phyloP scores from a whole-genome alignment of 2,888 invertebrate species.

The Drosophila greeni region DNA sequence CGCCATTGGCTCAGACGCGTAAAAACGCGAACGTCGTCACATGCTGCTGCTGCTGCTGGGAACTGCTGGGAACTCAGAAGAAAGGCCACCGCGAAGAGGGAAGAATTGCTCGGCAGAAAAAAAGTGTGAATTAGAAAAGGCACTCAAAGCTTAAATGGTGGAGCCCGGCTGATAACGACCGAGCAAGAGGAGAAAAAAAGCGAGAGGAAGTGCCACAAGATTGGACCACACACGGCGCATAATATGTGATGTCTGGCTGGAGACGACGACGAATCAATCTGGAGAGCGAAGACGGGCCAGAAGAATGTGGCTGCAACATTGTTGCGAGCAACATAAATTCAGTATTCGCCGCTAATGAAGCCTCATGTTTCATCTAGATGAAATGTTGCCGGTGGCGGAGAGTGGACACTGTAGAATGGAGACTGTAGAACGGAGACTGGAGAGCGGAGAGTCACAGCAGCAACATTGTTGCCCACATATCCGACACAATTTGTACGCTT shows the following conservation, averaged over 20 bases:
- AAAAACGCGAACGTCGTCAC: slow-evolving; percentile 68
- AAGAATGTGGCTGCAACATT: slow-evolving; percentile 41
- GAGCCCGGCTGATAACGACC: slow-evolving; percentile 46
- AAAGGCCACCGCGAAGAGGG: slow-evolving; percentile 9
- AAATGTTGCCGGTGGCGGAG: slow-evolving; percentile 35
- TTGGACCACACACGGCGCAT: slow-evolving; percentile 40
- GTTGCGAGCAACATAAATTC: slow-evolving; percentile 46
- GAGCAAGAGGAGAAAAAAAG: slow-evolving; percentile 11
- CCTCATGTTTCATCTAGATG: slow-evolving; percentile 27
- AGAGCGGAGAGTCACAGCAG: background rate
- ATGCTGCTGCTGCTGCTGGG: slow-evolving; percentile 47
- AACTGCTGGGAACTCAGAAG: slow-evolving; percentile 19
- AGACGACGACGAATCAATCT: slow-evolving; percentile 61
- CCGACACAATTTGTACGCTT: slow-evolving; percentile 54
- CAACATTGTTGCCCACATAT: slow-evolving; percentile 48
- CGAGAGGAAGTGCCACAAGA: slow-evolving; percentile 30
- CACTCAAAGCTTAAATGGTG: slow-evolving; percentile 69
- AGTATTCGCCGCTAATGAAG: slow-evolving; percentile 40
- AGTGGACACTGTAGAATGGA: background rate
- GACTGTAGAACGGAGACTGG: background rate
- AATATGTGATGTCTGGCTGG: slow-evolving; percentile 15
- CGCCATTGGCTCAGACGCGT: slow-evolving; percentile 42
- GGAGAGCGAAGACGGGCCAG: background rate
- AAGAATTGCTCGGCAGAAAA: slow-evolving; percentile 30
- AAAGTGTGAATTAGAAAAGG: slow-evolving; percentile 72